Conservation (phyloP, 2,888 invertebrate species). For the Diarsia brunnea region DNA sequence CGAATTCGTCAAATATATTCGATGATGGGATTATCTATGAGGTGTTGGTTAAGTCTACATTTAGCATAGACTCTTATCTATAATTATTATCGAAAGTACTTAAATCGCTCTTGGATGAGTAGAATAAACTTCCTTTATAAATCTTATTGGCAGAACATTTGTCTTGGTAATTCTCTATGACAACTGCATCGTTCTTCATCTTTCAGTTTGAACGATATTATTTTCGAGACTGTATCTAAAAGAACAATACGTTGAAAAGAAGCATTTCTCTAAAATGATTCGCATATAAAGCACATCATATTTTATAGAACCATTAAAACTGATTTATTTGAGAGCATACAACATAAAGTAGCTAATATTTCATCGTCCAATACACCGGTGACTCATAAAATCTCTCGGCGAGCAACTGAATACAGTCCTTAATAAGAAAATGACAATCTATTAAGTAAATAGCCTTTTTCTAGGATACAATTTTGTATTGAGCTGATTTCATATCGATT, state of each 20-base stretch:
- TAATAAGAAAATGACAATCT: slow-evolving; percentile 53
- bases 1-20: background rate
- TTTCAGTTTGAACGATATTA: background rate
- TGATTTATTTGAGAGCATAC: slow-evolving; percentile 49
- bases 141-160: background rate
- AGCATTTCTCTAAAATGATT: slow-evolving; percentile 14
- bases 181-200: background rate
- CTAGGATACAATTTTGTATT: slow-evolving; percentile 44
- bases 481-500: slow-evolving; percentile 55
- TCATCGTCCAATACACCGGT: slow-evolving; percentile 36
- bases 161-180: background rate
- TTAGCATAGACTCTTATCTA: background rate
- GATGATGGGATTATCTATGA: background rate
- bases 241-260: background rate
- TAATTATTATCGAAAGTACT: background rate
- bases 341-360: slow-evolving; percentile 51
- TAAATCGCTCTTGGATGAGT: background rate
- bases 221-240: background rate
- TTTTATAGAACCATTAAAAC: slow-evolving; percentile 45
- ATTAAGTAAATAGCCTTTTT: slow-evolving; percentile 54
- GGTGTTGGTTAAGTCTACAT: background rate
- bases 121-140: background rate
- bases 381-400: slow-evolving; percentile 48
- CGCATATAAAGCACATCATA: slow-evolving; percentile 15
- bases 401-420: slow-evolving; percentile 39